Conservation (phyloP, 1,140 invertebrate genomes). For the Lysiphlebus fabarum region DNA sequence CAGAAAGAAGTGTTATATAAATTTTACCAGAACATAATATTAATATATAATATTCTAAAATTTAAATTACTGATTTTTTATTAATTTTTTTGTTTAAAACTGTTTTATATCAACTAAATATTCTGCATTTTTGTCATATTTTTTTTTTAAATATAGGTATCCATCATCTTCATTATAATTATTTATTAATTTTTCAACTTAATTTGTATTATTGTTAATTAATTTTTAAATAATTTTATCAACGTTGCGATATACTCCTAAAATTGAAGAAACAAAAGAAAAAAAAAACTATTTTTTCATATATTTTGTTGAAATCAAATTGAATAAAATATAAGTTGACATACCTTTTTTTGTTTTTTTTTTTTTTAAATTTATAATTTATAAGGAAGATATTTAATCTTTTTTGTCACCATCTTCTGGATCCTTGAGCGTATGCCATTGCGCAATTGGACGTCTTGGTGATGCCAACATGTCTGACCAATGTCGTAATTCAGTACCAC, state of each 20-base stretch:
- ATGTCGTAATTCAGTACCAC: conserved; percentile 95
- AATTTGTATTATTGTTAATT: not conserved
- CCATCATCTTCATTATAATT: conserved; percentile 25
- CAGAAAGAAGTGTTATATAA: conserved; percentile 51
- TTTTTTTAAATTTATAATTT: too few relatives aligned
- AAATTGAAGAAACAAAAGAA: not conserved
- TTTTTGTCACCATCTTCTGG: conserved; percentile 92
- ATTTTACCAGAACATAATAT: conserved; percentile 30
- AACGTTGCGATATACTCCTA: not conserved
- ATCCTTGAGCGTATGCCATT: conserved; percentile 99
- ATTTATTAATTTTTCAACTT: conserved; percentile 14
- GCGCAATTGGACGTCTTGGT: conserved; percentile 95
- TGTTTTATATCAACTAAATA: conserved; percentile 41
- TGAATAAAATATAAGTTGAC: conserved; percentile 2
- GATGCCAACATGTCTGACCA: conserved; percentile 99
- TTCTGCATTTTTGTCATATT: conserved; percentile 27
- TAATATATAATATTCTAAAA: conserved; percentile 56
- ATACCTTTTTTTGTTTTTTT: conserved; percentile 37
- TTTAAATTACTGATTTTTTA: conserved; percentile 40
- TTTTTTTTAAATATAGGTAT: conserved; percentile 21
- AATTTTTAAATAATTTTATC: conserved; percentile 9
- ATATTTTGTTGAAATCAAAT: not conserved
- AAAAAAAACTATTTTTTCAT: conserved; percentile 1
- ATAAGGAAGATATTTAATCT: conserved; percentile 62
- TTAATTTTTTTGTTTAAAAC: conserved; percentile 30